These are phyloP conservation scores for Lophotis ruficrista DNA, from an alignment of 2,113 vertebrate genomes.

Conservation along the genomic window DNA sequence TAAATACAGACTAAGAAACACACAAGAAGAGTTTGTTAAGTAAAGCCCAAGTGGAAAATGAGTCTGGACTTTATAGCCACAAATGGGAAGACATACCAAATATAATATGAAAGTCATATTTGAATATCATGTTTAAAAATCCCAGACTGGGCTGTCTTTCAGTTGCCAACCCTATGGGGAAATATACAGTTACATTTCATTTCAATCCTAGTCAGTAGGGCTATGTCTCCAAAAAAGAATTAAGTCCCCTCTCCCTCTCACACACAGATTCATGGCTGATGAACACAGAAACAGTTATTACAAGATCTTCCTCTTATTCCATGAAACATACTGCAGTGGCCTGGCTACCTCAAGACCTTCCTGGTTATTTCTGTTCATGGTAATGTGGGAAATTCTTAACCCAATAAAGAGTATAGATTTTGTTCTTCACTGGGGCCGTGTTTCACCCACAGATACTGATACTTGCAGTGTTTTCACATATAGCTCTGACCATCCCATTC, in stretches of 20 bases:
- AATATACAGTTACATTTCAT: conserved; percentile 40
- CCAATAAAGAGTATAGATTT: not conserved
- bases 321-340: not conserved
- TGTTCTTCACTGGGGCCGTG: not conserved
- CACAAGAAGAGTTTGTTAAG: not conserved
- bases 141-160: conserved; percentile 6
- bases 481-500: not conserved
- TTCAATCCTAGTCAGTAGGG: not conserved
- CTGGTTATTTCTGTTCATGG: not conserved
- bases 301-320: not conserved
- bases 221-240: not conserved
- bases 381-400: not conserved
- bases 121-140: conserved; percentile 38
- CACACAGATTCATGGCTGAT: not conserved
- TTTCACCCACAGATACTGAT: not conserved
- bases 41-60: conserved; percentile 14
- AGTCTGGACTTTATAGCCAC: conserved; percentile 4
- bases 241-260: not conserved
- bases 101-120: conserved; percentile 46
- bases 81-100: conserved; percentile 10
- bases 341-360: not conserved
- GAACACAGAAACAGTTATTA: not conserved
- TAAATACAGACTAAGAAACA: not conserved
- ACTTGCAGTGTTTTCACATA: not conserved
- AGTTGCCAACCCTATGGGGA: not conserved